Base-by-base conservation (phyloP, 23 tunicate species). In the Ascidia mentula region DNA sequence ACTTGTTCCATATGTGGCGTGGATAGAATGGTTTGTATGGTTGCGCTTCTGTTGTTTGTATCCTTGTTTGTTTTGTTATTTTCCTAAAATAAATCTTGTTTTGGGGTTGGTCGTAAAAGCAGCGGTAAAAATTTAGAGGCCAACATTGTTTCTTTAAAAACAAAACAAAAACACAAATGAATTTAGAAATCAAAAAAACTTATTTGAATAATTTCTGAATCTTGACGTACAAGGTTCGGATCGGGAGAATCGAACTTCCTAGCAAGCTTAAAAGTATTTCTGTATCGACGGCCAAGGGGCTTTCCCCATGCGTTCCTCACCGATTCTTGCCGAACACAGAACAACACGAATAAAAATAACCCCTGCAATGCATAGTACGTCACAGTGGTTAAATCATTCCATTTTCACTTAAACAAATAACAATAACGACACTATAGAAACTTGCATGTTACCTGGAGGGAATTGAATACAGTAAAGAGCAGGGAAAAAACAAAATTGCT, bases 281-380 rank as follows among this genome's bases (percentile, higher is more conserved):
- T 9, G 72, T 83, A 75, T 45, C 42, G 74, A 3, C 35, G 78
- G 22, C 60, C 34, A 34, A 87, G n/a, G 4, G 86, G 82, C 34
- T 39, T 78, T 6, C 77, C 24, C 95, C 95, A 89, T 46, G 79
- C 65, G 34, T 80, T 75, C 34, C 97, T 46, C 53, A 91, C 90
- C 12, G 72, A 53, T 78, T 91, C 97, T 86, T 91, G 97, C 74
- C 90, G 81, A 6, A 84, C 82, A 40, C 97, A 91, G 59, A 46
- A 91, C 13, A 91, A 61, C 13, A 91, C 18, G 69, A 91, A 82
- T 34, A 91, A 81, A 53, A 80, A 85, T 8, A 86, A 59, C 6
- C 90, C 97, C 97, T 91, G 72, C 18, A 78, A 78, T n/a, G n/a
- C n/a, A n/a, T n/a, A n/a, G n/a, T n/a, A n/a, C n/a, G n/a, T n/a